phyloP scores from a whole-genome alignment of 2,113 vertebrate species.

The Heptranchias perlo region DNA sequence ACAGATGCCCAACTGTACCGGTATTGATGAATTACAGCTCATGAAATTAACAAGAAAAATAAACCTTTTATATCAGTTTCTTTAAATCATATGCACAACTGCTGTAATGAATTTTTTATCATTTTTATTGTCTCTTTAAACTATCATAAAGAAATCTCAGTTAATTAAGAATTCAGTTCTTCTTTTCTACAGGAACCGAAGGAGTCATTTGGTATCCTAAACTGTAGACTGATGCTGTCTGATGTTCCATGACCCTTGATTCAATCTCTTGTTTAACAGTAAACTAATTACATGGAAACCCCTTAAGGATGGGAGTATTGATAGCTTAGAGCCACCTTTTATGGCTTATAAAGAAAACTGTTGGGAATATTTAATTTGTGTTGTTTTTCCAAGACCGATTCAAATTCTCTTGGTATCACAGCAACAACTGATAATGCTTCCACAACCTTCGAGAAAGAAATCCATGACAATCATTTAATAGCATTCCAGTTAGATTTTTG shows the following conservation, averaged over 20 bases:
- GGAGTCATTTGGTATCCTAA: not conserved
- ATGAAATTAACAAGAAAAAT: not conserved
- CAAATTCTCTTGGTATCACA: not conserved
- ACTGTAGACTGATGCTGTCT: no score
- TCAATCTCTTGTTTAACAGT: not conserved
- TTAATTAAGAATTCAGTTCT: not conserved
- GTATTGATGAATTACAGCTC: not conserved
- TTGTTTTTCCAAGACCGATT: not conserved
- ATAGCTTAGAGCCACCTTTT: not conserved
- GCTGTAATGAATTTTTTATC: not conserved
- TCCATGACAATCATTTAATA: not conserved
- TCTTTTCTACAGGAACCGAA: not conserved
- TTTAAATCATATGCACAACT: not conserved
- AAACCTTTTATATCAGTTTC: not conserved
- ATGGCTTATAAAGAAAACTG: not conserved
- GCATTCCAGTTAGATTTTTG: not conserved
- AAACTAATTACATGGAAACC: not conserved
- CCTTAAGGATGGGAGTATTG: not conserved
- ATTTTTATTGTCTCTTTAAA: not conserved
- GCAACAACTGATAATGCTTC: not conserved
- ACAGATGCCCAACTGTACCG: not conserved
- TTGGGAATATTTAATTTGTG: slow-evolving; percentile 19
- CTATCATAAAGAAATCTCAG: not conserved
- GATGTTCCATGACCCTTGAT: not conserved
- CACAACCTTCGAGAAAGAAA: not conserved